Conservation (phyloP, 2,113 vertebrate genomes). For the Taxidea taxus region DNA sequence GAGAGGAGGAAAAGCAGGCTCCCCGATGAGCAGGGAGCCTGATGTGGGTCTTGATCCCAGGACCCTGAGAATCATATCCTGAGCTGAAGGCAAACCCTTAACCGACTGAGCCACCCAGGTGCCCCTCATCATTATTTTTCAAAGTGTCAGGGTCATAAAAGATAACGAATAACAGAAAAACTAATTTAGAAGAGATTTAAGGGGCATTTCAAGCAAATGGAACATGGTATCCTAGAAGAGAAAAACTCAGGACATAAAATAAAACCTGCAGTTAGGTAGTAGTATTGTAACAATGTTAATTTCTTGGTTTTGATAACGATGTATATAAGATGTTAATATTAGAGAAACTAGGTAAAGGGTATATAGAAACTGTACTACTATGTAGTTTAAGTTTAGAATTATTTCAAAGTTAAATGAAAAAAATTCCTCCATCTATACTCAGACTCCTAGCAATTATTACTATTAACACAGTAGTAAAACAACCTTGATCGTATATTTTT, state of each 20-base stretch:
- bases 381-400: not conserved
- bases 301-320: slow-evolving; percentile 16
- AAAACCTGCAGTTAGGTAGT: not conserved
- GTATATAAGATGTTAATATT: not conserved
- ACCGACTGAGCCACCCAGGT: not conserved
- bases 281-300: not conserved
- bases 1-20: not conserved
- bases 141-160: slow-evolving; percentile 19
- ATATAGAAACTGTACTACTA: not conserved
- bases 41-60: not conserved
- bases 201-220: not conserved
- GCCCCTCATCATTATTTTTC: not conserved
- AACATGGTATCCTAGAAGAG: not conserved
- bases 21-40: not conserved
- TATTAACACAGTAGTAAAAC: not conserved
- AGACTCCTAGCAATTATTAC: not conserved
- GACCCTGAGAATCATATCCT: not conserved
- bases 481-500: not conserved
- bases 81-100: not conserved
- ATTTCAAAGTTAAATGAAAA: slow-evolving; percentile 27
- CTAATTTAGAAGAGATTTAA: not conserved
- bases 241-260: not conserved
- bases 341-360: not conserved
- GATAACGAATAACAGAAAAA: not conserved
- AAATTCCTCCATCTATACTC: not conserved